Evolutionary conservation across 2,888 invertebrate species (phyloP), one percentile per base, ranked within the genome.

Genomic region (Phorcus lineatus): DNA sequence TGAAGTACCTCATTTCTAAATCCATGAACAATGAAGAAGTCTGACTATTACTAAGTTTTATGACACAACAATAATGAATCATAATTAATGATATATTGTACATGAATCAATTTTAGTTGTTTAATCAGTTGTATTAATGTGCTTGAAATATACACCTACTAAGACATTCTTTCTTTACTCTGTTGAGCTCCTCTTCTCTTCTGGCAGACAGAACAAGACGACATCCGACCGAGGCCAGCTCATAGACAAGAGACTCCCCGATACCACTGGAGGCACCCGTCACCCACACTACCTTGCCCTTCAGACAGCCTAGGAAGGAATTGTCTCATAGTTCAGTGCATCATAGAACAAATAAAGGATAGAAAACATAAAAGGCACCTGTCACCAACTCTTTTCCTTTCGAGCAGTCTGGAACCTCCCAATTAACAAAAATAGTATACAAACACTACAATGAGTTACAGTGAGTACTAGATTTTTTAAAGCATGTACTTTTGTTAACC

Each of bases 191-290:
- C 6, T 85, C 84, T 57, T 85, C 82, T 47, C 89, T 81, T 22
- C 90, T 80, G 17, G 89, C 88, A 16, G 90, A 87, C 55, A 90
- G 84, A n/a, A 89, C 83, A 9, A 90, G 82, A 31, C 83, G 78
- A 80, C 89, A 87, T 7, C 90, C 89, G 2, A 86, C 88, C 52
- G 82, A 84, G 6, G 90, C 88, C 76, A 90, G 79, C 24, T 94
- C 94, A 83, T 96, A 94, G 0, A 96, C 96, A 74, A 96, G 93
- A 84, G 95, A 93, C 93, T 96, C 96, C 2, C 97, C 97, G 83
- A 97, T 97, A 17, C 97, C 97, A 93, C 96, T 96, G 0, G 97
- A 97, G 0, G 97, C 96, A 62, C 97, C 97, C 0, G 96, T 96
- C 86, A 97, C 95, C 96, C 97, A 97, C 0, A 96, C 95, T 3